phyloP scores from a whole-genome alignment of 2,113 vertebrate genomes.

The Sporophila hypoxantha region DNA sequence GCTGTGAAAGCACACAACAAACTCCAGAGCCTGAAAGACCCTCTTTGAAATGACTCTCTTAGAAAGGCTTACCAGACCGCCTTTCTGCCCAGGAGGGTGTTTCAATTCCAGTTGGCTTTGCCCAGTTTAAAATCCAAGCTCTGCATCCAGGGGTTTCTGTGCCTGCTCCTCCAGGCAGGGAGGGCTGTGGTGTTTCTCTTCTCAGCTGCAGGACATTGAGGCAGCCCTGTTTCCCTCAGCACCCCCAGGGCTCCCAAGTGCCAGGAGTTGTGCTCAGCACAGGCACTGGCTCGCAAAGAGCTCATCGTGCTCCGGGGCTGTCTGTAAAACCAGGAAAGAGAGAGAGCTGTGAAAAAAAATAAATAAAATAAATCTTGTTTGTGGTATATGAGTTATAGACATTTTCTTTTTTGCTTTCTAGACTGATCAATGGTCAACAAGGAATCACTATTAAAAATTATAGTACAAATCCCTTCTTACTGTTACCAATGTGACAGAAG shows the following conservation, averaged over 20 bases:
- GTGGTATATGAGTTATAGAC: conserved; percentile 35
- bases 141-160: accelerated
- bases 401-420: conserved; percentile 69
- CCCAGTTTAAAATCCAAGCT: background rate
- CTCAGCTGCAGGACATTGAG: accelerated
- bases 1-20: background rate
- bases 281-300: background rate
- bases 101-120: background rate
- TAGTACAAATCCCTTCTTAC: conserved; percentile 94
- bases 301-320: background rate
- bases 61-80: accelerated
- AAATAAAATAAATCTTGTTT: background rate
- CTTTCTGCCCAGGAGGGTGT: background rate
- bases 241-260: background rate
- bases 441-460: conserved; percentile 94
- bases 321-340: background rate
- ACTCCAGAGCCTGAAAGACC: background rate
- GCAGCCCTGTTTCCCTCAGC: background rate
- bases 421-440: conserved; percentile 90
- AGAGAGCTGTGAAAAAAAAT: accelerated
- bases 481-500: conserved; percentile 96
- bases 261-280: background rate
- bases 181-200: accelerated
- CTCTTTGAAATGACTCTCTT: no score
- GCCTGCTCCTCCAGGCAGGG: background rate